phyloP scores from a whole-genome alignment of 2,113 vertebrate genomes.

The Genyomyrus donnyi region DNA sequence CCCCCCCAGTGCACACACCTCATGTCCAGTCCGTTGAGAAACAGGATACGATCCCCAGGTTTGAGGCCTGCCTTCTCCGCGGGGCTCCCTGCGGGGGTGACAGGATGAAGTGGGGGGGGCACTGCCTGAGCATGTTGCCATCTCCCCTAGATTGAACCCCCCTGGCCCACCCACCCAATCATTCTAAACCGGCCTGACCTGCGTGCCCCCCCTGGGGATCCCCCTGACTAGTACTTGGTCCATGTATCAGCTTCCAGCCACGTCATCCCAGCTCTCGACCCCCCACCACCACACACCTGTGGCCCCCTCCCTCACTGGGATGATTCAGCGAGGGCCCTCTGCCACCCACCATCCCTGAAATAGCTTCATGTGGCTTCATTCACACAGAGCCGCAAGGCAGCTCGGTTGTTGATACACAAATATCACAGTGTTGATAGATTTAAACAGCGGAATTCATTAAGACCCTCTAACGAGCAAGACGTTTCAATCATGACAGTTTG shows the following conservation, averaged over 20 bases:
- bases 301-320: not conserved
- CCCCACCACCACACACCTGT: not conserved
- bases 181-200: not conserved
- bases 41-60: slow-evolving; percentile 86
- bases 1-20: slow-evolving; percentile 57
- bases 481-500: not conserved
- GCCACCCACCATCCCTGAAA: not conserved
- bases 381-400: not conserved
- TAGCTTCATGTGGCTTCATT: not conserved
- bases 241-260: not conserved
- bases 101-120: slow-evolving; percentile 4
- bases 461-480: not conserved
- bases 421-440: not conserved
- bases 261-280: not conserved
- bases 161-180: not conserved
- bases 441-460: not conserved
- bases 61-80: slow-evolving; percentile 89
- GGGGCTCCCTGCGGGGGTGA: slow-evolving; percentile 69
- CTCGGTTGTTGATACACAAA: not conserved
- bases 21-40: slow-evolving; percentile 96
- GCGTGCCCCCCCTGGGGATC: not conserved
- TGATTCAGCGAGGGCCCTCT: not conserved
- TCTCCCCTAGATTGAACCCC: not conserved
- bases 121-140: no score
- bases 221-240: not conserved